Evolutionary conservation across 1,140 invertebrate genomes (phyloP).

Genomic region (Battus philenor): DNA sequence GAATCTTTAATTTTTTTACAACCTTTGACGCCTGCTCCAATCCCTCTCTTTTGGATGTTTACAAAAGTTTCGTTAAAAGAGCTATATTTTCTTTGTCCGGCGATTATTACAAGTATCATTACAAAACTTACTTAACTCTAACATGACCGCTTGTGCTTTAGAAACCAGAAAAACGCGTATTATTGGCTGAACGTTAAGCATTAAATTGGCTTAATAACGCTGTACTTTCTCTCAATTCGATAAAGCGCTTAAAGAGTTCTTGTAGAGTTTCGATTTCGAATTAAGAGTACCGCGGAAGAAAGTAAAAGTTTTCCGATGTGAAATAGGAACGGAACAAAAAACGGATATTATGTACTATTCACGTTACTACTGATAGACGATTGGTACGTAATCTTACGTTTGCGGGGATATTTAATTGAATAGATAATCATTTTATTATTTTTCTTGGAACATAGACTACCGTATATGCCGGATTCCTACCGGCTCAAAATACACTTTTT

Average conservation of each 20-base stretch:
- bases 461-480: neutral
- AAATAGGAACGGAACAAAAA: conserved; percentile 10
- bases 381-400: neutral
- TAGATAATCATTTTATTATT: neutral
- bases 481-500: neutral
- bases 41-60: too few relatives aligned
- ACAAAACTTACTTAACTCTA: too few relatives aligned
- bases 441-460: neutral
- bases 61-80: too few relatives aligned
- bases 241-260: conserved; percentile 11
- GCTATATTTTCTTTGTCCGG: too few relatives aligned
- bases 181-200: neutral
- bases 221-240: conserved; percentile 18
- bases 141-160: too few relatives aligned
- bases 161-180: too few relatives aligned
- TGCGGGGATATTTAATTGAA: neutral
- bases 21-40: too few relatives aligned
- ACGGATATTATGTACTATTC: neutral
- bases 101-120: too few relatives aligned
- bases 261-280: conserved; percentile 9
- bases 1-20: too few relatives aligned
- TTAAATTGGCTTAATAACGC: conserved; percentile 6
- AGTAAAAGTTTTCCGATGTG: conserved; percentile 12
- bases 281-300: neutral
- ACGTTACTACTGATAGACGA: neutral